Percentiles rank a stretch among this genome's conserved stretches.
Conservation (phyloP, 2,113 vertebrate genomes). For the Machaerirhynchus nigripectus region DNA sequence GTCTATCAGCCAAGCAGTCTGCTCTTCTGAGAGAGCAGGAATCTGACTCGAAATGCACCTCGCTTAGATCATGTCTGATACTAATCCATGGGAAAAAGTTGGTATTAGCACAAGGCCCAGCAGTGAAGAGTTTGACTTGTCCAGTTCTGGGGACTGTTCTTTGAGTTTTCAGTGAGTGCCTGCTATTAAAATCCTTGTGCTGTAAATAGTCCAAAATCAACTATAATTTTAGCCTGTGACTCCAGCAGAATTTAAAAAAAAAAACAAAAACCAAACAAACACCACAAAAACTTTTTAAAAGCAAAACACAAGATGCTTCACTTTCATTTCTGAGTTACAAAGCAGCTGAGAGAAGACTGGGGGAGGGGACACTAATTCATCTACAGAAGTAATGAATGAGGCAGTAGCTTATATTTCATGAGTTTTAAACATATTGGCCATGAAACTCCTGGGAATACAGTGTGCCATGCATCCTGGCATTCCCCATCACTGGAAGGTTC, state of each 20-base stretch:
- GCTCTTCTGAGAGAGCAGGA: not conserved
- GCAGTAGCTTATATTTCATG: not conserved
- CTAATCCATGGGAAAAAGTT: constrained; percentile 43
- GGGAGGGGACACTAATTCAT: not conserved
- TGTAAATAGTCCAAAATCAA: constrained; percentile 42
- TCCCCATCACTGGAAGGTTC: not conserved
- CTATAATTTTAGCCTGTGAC: constrained; percentile 28
- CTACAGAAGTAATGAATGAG: not conserved
- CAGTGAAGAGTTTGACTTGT: not conserved
- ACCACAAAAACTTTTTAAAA: not conserved
- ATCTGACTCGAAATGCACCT: not conserved
- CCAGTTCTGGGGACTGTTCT: constrained; percentile 16
- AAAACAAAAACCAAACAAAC: not conserved
- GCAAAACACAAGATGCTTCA: not conserved
- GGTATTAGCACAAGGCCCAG: not conserved
- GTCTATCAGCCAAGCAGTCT: not conserved
- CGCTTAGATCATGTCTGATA: constrained; percentile 25
- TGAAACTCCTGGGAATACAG: not conserved
- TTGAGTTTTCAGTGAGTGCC: not conserved
- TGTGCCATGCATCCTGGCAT: not conserved
- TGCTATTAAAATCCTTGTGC: constrained; percentile 38
- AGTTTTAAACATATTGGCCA: not conserved
- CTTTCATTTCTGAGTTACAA: constrained; percentile 18
- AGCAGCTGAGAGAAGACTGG: not conserved
- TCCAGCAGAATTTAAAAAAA: not conserved